Base-by-base conservation (phyloP, 2,888 invertebrate genomes). In the Xanthostigma xanthostigma region DNA sequence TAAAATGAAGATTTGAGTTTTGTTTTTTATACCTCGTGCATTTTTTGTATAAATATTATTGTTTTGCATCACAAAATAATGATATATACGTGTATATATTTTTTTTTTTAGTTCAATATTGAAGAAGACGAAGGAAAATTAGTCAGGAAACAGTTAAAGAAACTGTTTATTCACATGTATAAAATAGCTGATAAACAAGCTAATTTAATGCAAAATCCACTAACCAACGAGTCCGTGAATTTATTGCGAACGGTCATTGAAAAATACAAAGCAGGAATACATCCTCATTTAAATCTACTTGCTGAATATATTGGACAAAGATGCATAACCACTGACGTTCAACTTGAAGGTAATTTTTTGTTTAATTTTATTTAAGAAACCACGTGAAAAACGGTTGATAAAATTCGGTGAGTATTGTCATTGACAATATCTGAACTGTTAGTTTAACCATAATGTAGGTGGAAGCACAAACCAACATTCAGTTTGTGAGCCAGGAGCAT, bases 291-390 rank as follows among this genome's bases (percentile, higher is more conserved):
- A n/a, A 57, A 59, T 43, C 52, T 61, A 27, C 56, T 62, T 9
- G 60, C 61, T 8, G 54, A 57, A 27, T 62, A 61, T 48, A 61
- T 62, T 50, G 62, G 62, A 1, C 59, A 58, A 51, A 55, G 57
- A 33, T 48, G 59, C 35, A 47, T 62, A 9, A 48, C 52, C 11
- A 56, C 53, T 8, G 55, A 56, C 45, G 53, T 57, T 6, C 61
- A 61, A 51, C 49, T 62, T 14, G 62, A 62, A 58, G 61, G 61
- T 61, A 50, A 44, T 12, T 9, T n/a, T 42, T 9, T 27, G 27
- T 38, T n/a, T 38, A 8, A 13, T 38, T 12, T 38, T 38, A 12
- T 8, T 38, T 27, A 27, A 27, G 6, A 27, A 27, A 27, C 3
- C 6, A 6, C 27, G 6, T 27, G 27, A 27, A 27, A 27, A 27